Conservation (phyloP, 2,797 vertebrate species). For the Gymnothorax reevesii region DNA sequence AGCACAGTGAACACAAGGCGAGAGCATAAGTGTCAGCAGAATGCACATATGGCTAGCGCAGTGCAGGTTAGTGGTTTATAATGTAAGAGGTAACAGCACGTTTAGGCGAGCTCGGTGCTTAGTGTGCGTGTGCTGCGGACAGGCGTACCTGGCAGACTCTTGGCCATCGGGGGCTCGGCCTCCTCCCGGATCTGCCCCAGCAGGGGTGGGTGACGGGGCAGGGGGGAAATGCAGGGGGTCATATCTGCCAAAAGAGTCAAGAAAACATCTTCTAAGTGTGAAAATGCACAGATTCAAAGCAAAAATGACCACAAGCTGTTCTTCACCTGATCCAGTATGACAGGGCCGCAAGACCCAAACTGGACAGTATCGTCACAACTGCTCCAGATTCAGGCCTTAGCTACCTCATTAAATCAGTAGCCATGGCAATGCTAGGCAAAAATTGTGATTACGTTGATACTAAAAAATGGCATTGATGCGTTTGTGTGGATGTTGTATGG, state of each 20-base stretch:
- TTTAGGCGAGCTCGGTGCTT: too few relatives aligned
- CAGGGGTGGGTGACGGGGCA: constrained; percentile 78
- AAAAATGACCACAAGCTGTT: too few relatives aligned
- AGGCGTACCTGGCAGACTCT: constrained; percentile 77
- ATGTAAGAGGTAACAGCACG: too few relatives aligned
- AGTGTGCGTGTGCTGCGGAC: neutral
- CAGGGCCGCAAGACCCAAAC: too few relatives aligned
- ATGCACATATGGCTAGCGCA: too few relatives aligned
- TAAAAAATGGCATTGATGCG: too few relatives aligned
- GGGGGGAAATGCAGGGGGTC: constrained; percentile 89
- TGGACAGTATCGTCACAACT: neutral
- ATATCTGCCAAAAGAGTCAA: constrained; percentile 71
- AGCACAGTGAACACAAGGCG: too few relatives aligned
- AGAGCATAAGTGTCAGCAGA: too few relatives aligned
- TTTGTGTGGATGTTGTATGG: too few relatives aligned
- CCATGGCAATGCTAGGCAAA: neutral
- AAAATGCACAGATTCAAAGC: too few relatives aligned
- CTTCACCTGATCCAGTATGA: too few relatives aligned
- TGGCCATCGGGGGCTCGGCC: constrained; percentile 70
- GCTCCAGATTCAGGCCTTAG: neutral
- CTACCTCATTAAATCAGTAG: neutral
- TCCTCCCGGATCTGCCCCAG: constrained; percentile 77
- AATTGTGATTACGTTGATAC: neutral
- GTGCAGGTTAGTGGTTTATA: too few relatives aligned
- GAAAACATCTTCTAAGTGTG: neutral